Evolutionary conservation across 2,888 invertebrate species (phyloP), one percentile per base, ranked within the genome.

Genomic region (Lathronympha strigana): DNA sequence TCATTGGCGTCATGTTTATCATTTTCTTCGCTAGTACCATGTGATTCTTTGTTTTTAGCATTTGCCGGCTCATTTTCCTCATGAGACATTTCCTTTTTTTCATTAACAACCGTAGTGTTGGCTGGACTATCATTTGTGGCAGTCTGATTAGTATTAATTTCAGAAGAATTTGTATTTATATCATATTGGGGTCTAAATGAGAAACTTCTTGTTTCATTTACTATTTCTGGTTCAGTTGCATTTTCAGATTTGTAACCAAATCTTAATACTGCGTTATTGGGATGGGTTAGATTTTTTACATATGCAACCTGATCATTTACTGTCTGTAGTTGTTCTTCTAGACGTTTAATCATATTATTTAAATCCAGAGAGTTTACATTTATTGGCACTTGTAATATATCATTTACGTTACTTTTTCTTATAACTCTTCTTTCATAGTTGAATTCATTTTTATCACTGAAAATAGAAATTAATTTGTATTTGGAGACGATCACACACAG

Each of bases 241-340:
- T 51, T 33, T 13, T 33, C 33, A 6, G 23, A 15, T 8, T 8
- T 36, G 36, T 38, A 15, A 36, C 15, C 36, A n/a, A 15, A 8
- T 15, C 4, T 15, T 15, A n/a, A n/a, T 23, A 15, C 50, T 5
- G 23, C 6, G n/a, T 1, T 1, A 4, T 38, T 33, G 33, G n/a
- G 33, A 4, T 6, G 5, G 9, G 53, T 9, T 9, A 36, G 23
- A 53, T 3, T 53, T 23, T 33, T 53, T 0, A 53, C 9, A 4
- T 53, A 36, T 23, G n/a, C 53, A 1, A 53, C n/a, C 9, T 53
- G 36, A 23, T 53, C 36, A 8, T 53, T 53, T 23, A 53, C 53
- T 4, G 21, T 23, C 15, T 36, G 8, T 36, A 53, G n/a, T 53
- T 36, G 23, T 21, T 36, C 36, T 53, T 53, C 53, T 15, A 53